phyloP scores from a whole-genome alignment of 2,797 vertebrate species.

The Stomatorhinus walkeri region DNA sequence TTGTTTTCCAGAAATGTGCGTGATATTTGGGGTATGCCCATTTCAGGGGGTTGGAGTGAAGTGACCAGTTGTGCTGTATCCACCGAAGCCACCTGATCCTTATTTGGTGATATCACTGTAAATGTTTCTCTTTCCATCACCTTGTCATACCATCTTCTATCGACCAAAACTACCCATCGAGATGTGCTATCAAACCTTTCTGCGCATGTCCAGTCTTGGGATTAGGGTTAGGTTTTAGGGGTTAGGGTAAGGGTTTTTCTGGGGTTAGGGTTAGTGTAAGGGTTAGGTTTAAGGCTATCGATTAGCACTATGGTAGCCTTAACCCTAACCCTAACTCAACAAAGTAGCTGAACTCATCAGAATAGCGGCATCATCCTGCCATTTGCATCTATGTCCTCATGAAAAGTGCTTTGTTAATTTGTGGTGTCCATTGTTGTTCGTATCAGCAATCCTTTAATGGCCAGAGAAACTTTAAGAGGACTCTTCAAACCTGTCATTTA shows the following conservation, averaged over 20 bases:
- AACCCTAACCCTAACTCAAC: too few relatives aligned
- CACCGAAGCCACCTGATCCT: background rate
- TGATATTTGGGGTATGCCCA: background rate
- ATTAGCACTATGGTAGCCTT: background rate
- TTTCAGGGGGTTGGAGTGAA: background rate
- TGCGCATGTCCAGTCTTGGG: background rate
- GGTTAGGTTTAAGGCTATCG: background rate
- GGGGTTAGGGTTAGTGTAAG: too few relatives aligned
- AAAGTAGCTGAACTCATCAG: background rate
- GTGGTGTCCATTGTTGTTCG: background rate
- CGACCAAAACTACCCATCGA: background rate
- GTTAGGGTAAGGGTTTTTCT: too few relatives aligned
- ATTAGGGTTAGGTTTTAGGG: background rate
- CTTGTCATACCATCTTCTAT: background rate
- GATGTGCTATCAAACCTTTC: background rate
- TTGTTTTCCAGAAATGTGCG: background rate
- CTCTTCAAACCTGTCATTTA: background rate
- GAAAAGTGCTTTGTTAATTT: background rate
- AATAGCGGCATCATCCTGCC: background rate
- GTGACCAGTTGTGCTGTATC: background rate
- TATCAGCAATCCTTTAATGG: background rate
- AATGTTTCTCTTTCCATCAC: background rate
- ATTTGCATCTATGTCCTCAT: background rate
- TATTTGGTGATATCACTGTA: background rate
- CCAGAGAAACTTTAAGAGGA: background rate